A percentile compares a stretch with the other conserved stretches of the same genome.
Conservation (phyloP, 2,113 vertebrate species). For the Laterallus jamaicensis region DNA sequence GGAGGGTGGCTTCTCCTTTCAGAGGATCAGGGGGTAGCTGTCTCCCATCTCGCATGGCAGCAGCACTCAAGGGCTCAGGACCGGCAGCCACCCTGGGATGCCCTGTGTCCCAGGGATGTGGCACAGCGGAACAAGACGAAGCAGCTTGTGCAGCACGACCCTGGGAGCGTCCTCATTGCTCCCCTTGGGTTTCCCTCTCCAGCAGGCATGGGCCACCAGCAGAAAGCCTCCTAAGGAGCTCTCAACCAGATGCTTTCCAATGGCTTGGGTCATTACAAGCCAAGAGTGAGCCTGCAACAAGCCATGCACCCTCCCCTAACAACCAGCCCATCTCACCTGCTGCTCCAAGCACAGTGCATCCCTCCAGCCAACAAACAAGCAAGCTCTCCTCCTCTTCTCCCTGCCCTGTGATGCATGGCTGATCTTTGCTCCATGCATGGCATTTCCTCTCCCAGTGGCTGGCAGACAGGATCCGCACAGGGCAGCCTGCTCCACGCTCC, state of each 20-base stretch:
- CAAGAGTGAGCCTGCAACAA: background rate
- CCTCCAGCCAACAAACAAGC: background rate
- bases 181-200: background rate
- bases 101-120: too few species aligned
- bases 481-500: background rate
- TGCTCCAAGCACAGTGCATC: background rate
- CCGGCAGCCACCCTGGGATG: background rate
- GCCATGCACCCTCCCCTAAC: background rate
- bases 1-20: background rate
- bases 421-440: background rate
- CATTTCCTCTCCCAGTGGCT: background rate
- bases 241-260: background rate
- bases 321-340: background rate
- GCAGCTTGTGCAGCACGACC: background rate
- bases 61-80: background rate
- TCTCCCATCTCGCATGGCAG: background rate
- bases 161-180: background rate
- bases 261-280: fast-evolving
- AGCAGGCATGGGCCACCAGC: background rate
- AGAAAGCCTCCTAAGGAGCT: background rate
- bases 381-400: background rate
- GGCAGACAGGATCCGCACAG: background rate
- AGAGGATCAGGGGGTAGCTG: background rate
- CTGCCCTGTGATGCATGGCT: background rate
- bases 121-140: background rate